Base-by-base conservation (phyloP, 64 coral and sea anemone species). In the Cladopsammia gracilis region DNA sequence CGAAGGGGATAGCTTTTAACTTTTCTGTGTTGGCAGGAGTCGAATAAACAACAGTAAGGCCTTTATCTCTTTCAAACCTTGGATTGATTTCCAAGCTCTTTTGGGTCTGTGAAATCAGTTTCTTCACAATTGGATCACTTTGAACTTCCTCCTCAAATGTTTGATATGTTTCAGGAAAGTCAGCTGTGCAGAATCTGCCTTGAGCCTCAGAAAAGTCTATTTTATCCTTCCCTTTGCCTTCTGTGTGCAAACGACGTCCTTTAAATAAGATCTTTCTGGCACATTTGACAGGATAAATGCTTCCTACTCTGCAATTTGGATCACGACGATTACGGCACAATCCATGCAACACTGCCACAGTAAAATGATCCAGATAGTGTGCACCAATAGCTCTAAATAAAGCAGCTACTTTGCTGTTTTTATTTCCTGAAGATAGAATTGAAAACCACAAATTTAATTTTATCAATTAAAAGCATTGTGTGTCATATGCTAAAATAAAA, bases 371-470 rank as follows among this genome's bases (percentile, higher is more conserved):
- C 44, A 70, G 10, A 25, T 88, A 93, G 0, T 87, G 73, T 43
- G 84, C 85, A 25, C 91, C 91, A 49, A 79, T 43, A 16, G 91
- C 91, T 71, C 69, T 20, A 19, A 78, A 69, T 62, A 88, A 58
- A 13, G 62, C 74, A 58, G 73, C n/a, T 10, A 87, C 61, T 46
- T 7, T 26, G 5, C 13, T 4, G 13, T 25, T 46, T 1, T 7
- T 9, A 42, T 9, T 45, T 45, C 69, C 69, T 88, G 25, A 75
- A 73, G 50, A 86, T 19, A 10, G 18, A 44, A 74, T 47, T 24
- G 59, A 6, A 62, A 46, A 34, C 10, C 6, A 8, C 1, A 44
- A 43, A 57, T 51, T 50, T 14, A 34, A 16, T 7, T n/a, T n/a
- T n/a, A n/a, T n/a, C n/a, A n/a, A n/a, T n/a, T n/a, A n/a, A n/a